These are phyloP conservation scores for Andrena dorsata DNA, from an alignment of 2,888 invertebrate genomes.

Conservation along the genomic window DNA sequence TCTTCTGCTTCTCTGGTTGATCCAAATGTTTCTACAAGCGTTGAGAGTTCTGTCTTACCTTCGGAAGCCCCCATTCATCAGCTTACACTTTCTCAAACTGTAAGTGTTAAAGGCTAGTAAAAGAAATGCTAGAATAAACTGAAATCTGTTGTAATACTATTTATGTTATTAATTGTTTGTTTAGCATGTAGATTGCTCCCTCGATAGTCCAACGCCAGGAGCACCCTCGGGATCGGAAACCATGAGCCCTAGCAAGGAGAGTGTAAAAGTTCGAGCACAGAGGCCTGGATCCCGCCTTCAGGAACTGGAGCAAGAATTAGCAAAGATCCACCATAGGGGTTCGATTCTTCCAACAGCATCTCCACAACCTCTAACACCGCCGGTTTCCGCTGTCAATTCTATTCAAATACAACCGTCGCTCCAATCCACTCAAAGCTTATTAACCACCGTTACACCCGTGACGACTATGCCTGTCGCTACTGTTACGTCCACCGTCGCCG, in stretches of 20 bases:
- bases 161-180: conserved; percentile 8
- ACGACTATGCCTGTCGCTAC: conserved; percentile 74
- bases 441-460: conserved; percentile 73
- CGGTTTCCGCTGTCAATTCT: conserved; percentile 74
- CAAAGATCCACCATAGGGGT: conserved; percentile 84
- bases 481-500: conserved; percentile 74
- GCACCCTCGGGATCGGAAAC: conserved; percentile 76
- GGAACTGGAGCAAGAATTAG: conserved; percentile 83
- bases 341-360: conserved; percentile 76
- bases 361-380: conserved; percentile 78
- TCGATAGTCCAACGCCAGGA: conserved; percentile 79
- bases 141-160: not conserved
- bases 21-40: conserved; percentile 42
- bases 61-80: conserved; percentile 60
- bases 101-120: conserved; percentile 54
- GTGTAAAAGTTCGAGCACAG: conserved; percentile 76
- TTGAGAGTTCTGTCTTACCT: conserved; percentile 44
- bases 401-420: conserved; percentile 64
- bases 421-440: conserved; percentile 67
- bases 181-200: conserved; percentile 69
- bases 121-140: not conserved
- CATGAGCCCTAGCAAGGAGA: conserved; percentile 82
- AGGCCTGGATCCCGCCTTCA: conserved; percentile 82
- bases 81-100: conserved; percentile 71
- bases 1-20: conserved; percentile 60